Percentiles rank a stretch among this genome's conserved stretches.
These are phyloP conservation scores for Drosophila atripex DNA, from an alignment of 2,888 invertebrate species.

Conservation along the genomic window DNA sequence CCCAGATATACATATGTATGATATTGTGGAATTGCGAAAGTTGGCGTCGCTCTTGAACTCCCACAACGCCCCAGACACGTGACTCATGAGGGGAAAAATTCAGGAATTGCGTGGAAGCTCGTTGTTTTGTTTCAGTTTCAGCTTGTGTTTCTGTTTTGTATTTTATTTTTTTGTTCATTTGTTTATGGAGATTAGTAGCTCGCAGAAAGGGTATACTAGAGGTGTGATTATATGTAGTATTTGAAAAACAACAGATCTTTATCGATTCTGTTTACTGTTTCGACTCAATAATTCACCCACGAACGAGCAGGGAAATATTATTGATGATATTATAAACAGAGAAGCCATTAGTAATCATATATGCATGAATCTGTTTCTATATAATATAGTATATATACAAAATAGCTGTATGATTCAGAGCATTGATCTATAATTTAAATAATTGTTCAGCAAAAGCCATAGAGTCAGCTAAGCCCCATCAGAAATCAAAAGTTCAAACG, in stretches of 20 bases:
- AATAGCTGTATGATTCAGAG: no score
- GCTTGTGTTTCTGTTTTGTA: slow-evolving; percentile 15
- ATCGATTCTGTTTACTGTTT: neutral
- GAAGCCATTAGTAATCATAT: neutral
- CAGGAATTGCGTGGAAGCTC: slow-evolving; percentile 39
- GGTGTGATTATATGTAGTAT: neutral
- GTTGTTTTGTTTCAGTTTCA: slow-evolving; percentile 15
- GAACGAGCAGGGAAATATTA: neutral
- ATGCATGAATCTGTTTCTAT: no score
- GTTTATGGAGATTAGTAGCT: slow-evolving; percentile 9
- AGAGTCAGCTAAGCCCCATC: no score
- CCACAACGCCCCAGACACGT: slow-evolving; percentile 13
- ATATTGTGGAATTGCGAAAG: slow-evolving; percentile 5
- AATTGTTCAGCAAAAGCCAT: neutral
- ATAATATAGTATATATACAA: no score
- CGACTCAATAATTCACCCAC: neutral
- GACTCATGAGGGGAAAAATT: slow-evolving; percentile 35
- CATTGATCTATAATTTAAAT: no score
- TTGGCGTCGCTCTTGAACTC: slow-evolving; percentile 26
- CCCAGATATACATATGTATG: neutral
- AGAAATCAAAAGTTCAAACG: slow-evolving; percentile 9
- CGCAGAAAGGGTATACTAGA: neutral
- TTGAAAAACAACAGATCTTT: neutral
- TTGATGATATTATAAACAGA: neutral
- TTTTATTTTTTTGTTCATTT: no score